These are phyloP conservation scores for Phortica magna DNA, from an alignment of 2,888 invertebrate genomes.

Conservation along the genomic window DNA sequence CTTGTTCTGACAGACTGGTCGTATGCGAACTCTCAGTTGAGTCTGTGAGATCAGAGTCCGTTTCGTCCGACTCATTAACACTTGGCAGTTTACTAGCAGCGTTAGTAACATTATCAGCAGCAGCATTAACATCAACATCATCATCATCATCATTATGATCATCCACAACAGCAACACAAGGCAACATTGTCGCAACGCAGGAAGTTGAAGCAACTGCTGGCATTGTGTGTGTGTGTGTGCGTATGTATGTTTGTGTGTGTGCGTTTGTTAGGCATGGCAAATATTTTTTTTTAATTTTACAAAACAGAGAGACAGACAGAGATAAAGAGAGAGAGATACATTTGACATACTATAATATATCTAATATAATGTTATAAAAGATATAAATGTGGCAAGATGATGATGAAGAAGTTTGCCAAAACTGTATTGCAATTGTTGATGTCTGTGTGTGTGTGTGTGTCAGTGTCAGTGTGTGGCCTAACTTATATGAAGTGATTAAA, in stretches of 20 bases:
- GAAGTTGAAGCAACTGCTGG: constrained; percentile 57
- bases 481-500: neutral
- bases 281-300: constrained; percentile 33
- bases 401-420: constrained; percentile 18
- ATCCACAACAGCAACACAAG: constrained; percentile 26
- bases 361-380: neutral
- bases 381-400: neutral
- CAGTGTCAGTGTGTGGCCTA: neutral
- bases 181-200: constrained; percentile 2
- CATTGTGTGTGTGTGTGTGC: constrained; percentile 50
- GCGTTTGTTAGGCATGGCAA: constrained; percentile 55
- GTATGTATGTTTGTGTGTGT: constrained; percentile 58
- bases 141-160: constrained; percentile 22
- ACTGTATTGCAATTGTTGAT: neutral
- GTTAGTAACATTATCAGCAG: constrained; percentile 37
- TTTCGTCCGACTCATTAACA: constrained; percentile 78
- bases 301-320: constrained; percentile 47
- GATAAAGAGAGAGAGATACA: constrained; percentile 41
- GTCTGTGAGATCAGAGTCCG: constrained; percentile 80
- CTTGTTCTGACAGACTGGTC: constrained; percentile 73
- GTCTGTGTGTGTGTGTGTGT: neutral
- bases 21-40: constrained; percentile 78
- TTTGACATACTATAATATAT: neutral
- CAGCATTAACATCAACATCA: constrained; percentile 35
- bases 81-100: neutral